Conservation (phyloP, 2,797 vertebrate genomes). For the Sebastes cheni region DNA sequence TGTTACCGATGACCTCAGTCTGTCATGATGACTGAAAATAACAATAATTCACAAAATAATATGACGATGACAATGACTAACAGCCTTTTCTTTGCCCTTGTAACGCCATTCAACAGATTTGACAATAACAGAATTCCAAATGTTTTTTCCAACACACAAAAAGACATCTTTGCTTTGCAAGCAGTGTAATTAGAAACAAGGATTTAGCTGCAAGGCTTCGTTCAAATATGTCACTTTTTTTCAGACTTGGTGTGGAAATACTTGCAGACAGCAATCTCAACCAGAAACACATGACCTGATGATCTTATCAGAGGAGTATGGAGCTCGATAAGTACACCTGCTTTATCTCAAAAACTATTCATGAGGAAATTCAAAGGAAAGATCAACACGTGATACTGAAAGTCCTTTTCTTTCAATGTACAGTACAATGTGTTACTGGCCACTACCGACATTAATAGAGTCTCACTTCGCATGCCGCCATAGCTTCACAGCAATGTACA, state of each 20-base stretch:
- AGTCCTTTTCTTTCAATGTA: not conserved
- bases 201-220: not conserved
- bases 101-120: not conserved
- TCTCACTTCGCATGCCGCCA: not conserved
- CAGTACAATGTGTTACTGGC: not conserved
- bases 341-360: not conserved
- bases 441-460: not conserved
- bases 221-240: not conserved
- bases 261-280: not conserved
- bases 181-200: not conserved
- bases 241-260: not conserved
- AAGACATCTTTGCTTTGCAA: not conserved
- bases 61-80: not conserved
- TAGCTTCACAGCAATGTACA: not conserved
- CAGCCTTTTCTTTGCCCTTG: not conserved
- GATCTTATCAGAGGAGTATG: not conserved
- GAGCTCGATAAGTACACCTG: not conserved
- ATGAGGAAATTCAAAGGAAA: not conserved
- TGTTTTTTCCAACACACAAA: not conserved
- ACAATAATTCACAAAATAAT: not conserved
- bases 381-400: not conserved
- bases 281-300: not conserved
- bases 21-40: not conserved
- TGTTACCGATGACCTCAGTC: not conserved
- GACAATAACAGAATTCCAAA: not conserved